These are phyloP conservation scores for Apodemia hepburni DNA, from an alignment of 2,888 invertebrate genomes.

Conservation along the genomic window DNA sequence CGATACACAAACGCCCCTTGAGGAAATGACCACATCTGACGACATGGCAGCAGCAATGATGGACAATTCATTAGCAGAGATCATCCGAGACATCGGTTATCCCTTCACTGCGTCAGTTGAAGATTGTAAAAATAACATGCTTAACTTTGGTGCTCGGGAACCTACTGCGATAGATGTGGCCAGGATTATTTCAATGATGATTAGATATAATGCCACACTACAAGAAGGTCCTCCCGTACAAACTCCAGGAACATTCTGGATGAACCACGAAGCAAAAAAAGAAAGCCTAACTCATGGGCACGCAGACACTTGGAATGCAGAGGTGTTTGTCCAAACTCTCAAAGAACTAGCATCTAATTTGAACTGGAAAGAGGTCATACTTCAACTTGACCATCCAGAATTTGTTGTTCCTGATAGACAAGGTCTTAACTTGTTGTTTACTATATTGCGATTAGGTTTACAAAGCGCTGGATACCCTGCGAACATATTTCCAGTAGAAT, in stretches of 20 bases:
- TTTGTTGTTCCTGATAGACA: slow-evolving; percentile 93
- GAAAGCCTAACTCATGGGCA: slow-evolving; percentile 61
- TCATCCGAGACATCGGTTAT: slow-evolving; percentile 96
- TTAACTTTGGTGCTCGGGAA: slow-evolving; percentile 90
- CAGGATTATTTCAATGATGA: slow-evolving; percentile 92
- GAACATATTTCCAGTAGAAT: slow-evolving; percentile 91
- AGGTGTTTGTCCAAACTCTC: slow-evolving; percentile 94
- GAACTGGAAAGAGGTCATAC: slow-evolving; percentile 95
- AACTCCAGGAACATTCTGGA: slow-evolving; percentile 84
- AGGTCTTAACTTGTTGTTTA: slow-evolving; percentile 90
- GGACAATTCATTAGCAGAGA: slow-evolving; percentile 91
- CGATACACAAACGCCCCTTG: slow-evolving; percentile 83
- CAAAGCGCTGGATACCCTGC: slow-evolving; percentile 86
- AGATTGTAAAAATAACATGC: slow-evolving; percentile 91
- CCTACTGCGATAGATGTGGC: slow-evolving; percentile 92
- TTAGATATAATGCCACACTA: slow-evolving; percentile 85
- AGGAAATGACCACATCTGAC: slow-evolving; percentile 82
- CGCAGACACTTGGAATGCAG: slow-evolving; percentile 92
- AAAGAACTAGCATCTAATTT: slow-evolving; percentile 93
- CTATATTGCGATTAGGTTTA: slow-evolving; percentile 89
- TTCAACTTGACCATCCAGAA: slow-evolving; percentile 94
- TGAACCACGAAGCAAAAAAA: slow-evolving; percentile 77
- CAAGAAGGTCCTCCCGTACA: slow-evolving; percentile 85
- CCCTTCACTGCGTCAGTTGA: slow-evolving; percentile 92
- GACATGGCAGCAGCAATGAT: slow-evolving; percentile 82